Evolutionary conservation across 1,140 invertebrate species (phyloP).

Genomic region (Drosophila takahashii): DNA sequence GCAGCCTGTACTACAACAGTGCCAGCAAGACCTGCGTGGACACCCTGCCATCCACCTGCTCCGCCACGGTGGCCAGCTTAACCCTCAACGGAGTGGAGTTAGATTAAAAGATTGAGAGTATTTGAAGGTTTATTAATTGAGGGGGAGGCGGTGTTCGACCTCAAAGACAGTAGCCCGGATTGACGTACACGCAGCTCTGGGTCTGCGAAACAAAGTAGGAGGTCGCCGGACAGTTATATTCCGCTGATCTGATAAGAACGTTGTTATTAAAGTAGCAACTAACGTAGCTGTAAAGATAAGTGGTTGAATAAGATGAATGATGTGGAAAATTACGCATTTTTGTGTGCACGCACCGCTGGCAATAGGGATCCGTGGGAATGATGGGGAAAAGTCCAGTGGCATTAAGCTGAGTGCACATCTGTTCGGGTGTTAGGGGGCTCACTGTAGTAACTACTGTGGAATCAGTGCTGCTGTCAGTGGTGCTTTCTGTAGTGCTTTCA

Average conservation of each 20-base stretch:
- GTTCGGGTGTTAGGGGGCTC: slow-evolving; percentile 25
- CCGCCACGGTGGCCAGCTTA: slow-evolving; percentile 35
- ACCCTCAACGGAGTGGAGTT: slow-evolving; percentile 52
- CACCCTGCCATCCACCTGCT: slow-evolving; percentile 53
- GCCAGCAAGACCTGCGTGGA: slow-evolving; percentile 35
- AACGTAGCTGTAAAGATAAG: slow-evolving; percentile 69
- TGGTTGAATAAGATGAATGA: not conserved
- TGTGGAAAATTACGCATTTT: slow-evolving; percentile 1
- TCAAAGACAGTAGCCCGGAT: slow-evolving; percentile 58
- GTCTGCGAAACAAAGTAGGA: slow-evolving; percentile 54
- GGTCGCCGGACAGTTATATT: slow-evolving; percentile 49
- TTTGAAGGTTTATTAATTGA: slow-evolving; percentile 33
- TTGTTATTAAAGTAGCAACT: slow-evolving; percentile 54
- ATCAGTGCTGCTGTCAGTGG: slow-evolving; percentile 12
- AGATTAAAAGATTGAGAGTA: slow-evolving; percentile 24
- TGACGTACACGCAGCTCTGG: slow-evolving; percentile 47
- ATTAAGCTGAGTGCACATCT: slow-evolving; percentile 40
- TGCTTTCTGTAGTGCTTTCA: not conserved
- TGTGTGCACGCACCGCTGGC: slow-evolving; percentile 47
- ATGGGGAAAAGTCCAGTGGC: slow-evolving; percentile 59
- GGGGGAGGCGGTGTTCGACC: not conserved
- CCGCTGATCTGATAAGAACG: slow-evolving; percentile 38
- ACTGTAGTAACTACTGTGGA: slow-evolving; percentile 13
- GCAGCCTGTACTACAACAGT: slow-evolving; percentile 53
- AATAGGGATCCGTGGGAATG: slow-evolving; percentile 61